phyloP scores from a whole-genome alignment of 2,797 vertebrate species.

The Octomys mimax region DNA sequence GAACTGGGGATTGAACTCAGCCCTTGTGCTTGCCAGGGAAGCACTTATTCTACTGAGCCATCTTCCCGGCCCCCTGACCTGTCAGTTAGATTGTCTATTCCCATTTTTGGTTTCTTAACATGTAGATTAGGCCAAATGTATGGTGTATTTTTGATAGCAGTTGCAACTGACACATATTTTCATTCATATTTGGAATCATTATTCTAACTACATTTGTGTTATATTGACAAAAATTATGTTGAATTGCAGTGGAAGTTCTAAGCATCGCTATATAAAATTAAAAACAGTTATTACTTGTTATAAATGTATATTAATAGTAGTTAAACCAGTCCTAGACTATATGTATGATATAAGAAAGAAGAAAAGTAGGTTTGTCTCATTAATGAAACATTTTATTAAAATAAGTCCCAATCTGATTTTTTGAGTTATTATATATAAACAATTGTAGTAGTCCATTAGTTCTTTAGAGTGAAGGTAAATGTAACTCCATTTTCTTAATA shows the following conservation, averaged over 20 bases:
- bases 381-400: slow-evolving; percentile 9
- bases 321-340: background rate
- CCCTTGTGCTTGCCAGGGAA: too few species aligned
- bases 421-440: background rate
- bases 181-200: slow-evolving; percentile 3
- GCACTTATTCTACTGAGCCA: too few species aligned
- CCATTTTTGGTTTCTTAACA: slow-evolving; percentile 21
- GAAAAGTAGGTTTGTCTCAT: background rate
- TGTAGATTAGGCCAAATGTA: background rate
- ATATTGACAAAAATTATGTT: slow-evolving; percentile 52
- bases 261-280: background rate
- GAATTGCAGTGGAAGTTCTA: background rate
- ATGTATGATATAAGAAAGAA: background rate
- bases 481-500: background rate
- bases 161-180: background rate
- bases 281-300: background rate
- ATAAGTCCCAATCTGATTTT: slow-evolving; percentile 36
- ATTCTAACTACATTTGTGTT: slow-evolving; percentile 34
- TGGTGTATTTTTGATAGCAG: background rate
- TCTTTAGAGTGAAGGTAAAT: background rate
- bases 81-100: background rate
- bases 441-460: slow-evolving; percentile 5
- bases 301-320: background rate
- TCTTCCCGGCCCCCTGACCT: too few species aligned
- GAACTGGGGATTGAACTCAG: too few species aligned